Evolutionary conservation across 2,797 vertebrate genomes (phyloP).

Genomic region (Phalloptychus januarius): DNA sequence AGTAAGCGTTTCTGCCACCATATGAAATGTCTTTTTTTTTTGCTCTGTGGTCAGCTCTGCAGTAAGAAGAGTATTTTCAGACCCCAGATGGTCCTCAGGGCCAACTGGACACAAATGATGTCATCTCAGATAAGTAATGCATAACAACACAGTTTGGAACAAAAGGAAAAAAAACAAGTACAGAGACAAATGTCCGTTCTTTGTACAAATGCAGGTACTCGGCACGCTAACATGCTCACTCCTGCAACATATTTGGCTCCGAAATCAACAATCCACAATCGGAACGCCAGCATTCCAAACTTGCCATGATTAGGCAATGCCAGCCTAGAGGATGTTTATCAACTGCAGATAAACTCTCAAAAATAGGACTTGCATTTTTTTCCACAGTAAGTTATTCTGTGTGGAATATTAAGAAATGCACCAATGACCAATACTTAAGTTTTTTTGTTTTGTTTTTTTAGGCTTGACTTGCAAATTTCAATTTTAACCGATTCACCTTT

Average conservation of each 20-base stretch:
- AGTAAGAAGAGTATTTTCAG: conserved; percentile 55
- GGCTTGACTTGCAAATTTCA: not conserved
- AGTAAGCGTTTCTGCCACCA: conserved; percentile 56
- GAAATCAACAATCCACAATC: not conserved
- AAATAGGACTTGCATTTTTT: not conserved
- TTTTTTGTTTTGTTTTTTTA: not conserved
- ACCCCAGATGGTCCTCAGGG: conserved; percentile 44
- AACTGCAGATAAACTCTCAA: not conserved
- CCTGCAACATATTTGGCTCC: not conserved
- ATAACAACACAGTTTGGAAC: conserved; percentile 3
- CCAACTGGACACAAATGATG: conserved; percentile 13
- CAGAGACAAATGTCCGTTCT: not conserved
- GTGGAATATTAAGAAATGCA: not conserved
- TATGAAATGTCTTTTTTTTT: conserved; percentile 52
- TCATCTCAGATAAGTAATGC: conserved; percentile 14
- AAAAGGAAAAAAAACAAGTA: not conserved
- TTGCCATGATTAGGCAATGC: not conserved
- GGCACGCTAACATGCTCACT: not conserved
- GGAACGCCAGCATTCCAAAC: conserved; percentile 4
- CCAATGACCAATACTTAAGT: not conserved
- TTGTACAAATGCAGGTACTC: not conserved
- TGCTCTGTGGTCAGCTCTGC: conserved; percentile 44
- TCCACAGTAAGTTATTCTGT: not conserved
- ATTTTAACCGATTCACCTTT: not conserved
- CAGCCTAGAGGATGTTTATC: not conserved